phyloP scores from a whole-genome alignment of 2,797 vertebrate species.

The Lacerta viridis region DNA sequence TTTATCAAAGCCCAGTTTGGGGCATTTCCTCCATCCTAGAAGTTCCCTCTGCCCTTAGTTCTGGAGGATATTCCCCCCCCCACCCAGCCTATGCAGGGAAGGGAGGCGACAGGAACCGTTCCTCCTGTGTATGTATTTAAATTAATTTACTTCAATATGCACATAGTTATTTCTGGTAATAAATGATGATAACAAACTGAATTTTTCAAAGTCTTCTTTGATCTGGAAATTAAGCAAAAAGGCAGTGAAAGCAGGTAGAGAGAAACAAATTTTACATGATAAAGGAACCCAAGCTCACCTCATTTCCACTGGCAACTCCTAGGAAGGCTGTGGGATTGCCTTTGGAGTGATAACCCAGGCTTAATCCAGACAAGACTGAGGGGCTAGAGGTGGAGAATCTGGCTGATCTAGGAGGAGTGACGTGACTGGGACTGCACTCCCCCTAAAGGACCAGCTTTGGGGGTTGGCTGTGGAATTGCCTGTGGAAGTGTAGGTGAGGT shows the following conservation, averaged over 20 bases:
- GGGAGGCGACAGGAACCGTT: neutral
- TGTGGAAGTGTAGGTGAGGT: too few relatives aligned
- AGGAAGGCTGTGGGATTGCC: too few relatives aligned
- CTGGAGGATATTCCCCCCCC: neutral
- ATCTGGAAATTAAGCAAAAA: neutral
- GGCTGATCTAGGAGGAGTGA: too few relatives aligned
- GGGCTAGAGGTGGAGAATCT: too few relatives aligned
- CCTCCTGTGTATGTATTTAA: neutral
- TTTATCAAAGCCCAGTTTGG: neutral
- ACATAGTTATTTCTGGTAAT: too few relatives aligned
- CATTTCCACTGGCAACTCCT: neutral
- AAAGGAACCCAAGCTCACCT: neutral
- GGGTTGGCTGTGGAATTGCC: too few relatives aligned
- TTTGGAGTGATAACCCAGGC: too few relatives aligned
- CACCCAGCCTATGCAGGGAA: too few relatives aligned
- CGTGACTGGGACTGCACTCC: too few relatives aligned
- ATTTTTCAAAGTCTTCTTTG: neutral
- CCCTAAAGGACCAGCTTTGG: too few relatives aligned
- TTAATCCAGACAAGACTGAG: too few relatives aligned
- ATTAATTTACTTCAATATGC: too few relatives aligned
- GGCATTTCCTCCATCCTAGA: neutral
- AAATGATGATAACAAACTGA: neutral
- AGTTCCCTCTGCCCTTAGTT: neutral
- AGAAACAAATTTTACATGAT: neutral
- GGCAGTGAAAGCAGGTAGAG: neutral